Evolutionary conservation across 2,888 invertebrate genomes (phyloP).

Genomic region (Chrysomela aeneicollis): DNA sequence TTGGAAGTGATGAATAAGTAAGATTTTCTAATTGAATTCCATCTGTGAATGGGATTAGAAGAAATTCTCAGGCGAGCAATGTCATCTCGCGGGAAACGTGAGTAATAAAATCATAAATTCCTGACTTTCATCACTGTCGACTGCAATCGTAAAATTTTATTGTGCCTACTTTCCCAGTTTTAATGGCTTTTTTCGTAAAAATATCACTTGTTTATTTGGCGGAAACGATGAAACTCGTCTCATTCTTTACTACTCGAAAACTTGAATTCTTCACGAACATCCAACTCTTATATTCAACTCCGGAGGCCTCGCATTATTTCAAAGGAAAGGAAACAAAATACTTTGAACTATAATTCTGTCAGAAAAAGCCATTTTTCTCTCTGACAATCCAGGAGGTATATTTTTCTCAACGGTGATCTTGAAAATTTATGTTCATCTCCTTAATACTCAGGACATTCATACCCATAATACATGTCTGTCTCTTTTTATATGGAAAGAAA

Average conservation of each 20-base stretch:
- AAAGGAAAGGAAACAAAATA: too few relatives aligned
- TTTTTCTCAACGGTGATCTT: too few relatives aligned
- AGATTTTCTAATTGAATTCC: background rate
- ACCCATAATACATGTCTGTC: too few relatives aligned
- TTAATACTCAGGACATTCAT: too few relatives aligned
- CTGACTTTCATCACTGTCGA: background rate
- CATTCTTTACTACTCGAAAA: background rate
- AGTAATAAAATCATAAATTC: background rate
- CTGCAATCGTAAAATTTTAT: conserved; percentile 5
- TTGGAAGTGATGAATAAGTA: background rate
- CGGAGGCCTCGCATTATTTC: background rate
- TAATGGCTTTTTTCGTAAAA: background rate
- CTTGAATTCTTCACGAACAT: background rate
- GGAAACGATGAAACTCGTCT: background rate
- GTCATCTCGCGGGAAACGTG: background rate
- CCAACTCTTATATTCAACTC: background rate
- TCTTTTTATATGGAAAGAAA: too few relatives aligned
- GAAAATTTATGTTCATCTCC: too few relatives aligned
- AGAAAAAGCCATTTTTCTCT: too few relatives aligned
- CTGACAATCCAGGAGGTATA: too few relatives aligned
- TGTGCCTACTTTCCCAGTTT: background rate
- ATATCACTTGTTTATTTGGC: background rate
- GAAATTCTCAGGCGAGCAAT: background rate
- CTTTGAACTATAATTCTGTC: too few relatives aligned
- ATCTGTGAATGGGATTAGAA: background rate